Evolutionary conservation across 1,140 invertebrate genomes (phyloP).

Genomic region (Babylonia areolata): DNA sequence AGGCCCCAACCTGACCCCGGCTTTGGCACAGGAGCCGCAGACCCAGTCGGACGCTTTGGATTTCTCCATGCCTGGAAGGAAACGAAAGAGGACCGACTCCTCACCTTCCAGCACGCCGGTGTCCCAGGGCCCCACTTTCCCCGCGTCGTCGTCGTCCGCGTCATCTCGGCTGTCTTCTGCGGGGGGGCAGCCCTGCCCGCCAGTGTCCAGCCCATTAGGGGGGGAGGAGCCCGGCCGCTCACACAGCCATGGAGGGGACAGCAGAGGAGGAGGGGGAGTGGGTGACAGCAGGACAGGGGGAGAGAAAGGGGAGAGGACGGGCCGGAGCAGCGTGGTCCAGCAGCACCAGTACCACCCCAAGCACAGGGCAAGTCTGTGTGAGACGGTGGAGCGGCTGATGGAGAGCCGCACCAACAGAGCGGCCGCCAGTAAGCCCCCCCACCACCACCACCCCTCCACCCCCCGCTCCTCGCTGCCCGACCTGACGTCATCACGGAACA

Average conservation of each 20-base stretch:
- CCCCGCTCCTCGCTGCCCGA: not conserved
- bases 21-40: conserved; percentile 44
- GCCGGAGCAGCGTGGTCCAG: not conserved
- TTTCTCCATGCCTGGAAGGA: conserved; percentile 58
- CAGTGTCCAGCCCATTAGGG: not conserved
- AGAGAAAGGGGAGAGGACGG: not conserved
- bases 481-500: too few species aligned
- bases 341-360: not conserved
- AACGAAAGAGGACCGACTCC: conserved; percentile 10
- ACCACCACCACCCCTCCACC: not conserved
- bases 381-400: conserved; percentile 13
- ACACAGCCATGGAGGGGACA: too few species aligned
- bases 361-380: not conserved
- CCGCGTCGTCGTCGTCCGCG: conserved; percentile 10
- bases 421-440: not conserved
- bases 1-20: conserved; percentile 44
- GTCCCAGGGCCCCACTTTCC: not conserved
- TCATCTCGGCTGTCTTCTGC: not conserved
- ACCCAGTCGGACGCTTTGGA: conserved; percentile 70
- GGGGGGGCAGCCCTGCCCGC: not conserved
- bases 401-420: not conserved
- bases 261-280: too few species aligned
- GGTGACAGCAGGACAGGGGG: too few species aligned
- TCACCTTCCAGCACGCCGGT: not conserved
- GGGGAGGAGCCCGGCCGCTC: too few species aligned